Conservation (phyloP, 1,140 invertebrate species). For the Drosophila gunungcola region DNA sequence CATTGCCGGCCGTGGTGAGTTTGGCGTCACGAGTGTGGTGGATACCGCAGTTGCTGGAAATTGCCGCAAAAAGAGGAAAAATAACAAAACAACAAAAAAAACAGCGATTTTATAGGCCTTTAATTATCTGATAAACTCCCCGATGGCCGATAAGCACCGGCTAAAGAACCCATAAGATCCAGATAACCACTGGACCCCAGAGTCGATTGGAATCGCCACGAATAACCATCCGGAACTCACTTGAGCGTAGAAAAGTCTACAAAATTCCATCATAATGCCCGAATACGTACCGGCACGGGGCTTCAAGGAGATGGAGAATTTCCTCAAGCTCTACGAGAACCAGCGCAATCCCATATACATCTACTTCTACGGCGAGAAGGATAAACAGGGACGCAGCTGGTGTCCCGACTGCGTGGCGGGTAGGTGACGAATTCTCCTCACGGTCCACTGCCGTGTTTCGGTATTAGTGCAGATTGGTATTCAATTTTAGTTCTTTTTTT, state of each 20-base stretch:
- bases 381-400: conserved; percentile 58
- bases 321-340: conserved; percentile 30
- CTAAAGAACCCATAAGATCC: conserved; percentile 15
- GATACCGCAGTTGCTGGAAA: background rate
- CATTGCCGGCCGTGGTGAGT: background rate
- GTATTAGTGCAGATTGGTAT: no score
- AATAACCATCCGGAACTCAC: background rate
- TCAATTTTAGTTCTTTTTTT: no score
- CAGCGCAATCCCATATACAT: conserved; percentile 47
- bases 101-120: background rate
- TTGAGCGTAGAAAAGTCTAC: background rate
- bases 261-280: conserved; percentile 69
- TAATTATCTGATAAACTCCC: conserved; percentile 13
- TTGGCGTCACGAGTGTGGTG: background rate
- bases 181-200: conserved; percentile 6
- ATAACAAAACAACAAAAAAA: background rate
- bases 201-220: background rate
- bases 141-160: conserved; percentile 19
- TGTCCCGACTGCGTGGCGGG: conserved; percentile 67
- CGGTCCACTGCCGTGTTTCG: no score
- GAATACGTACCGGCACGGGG: conserved; percentile 52
- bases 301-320: conserved; percentile 47
- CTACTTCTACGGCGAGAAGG: conserved; percentile 70
- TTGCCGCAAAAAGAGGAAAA: conserved; percentile 4
- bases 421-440: conserved; percentile 13